Evolutionary conservation across 2,888 invertebrate species (phyloP).

Genomic region (Allacma fusca): DNA sequence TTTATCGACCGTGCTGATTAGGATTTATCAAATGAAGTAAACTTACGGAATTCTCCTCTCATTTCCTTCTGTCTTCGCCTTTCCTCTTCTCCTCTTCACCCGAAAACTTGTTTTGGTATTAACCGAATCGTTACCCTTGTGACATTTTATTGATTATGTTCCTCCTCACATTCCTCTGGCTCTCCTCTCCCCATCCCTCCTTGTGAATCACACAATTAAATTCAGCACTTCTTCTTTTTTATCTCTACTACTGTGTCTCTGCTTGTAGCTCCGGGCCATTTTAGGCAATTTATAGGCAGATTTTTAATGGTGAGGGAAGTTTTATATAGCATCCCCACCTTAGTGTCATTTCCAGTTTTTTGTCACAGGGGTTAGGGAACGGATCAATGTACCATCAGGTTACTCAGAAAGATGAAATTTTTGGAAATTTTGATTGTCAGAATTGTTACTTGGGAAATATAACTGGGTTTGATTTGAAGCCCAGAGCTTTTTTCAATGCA

Average conservation of each 20-base stretch:
- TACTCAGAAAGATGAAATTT: no score
- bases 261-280: background rate
- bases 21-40: conserved; percentile 42
- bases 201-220: conserved; percentile 35
- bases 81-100: conserved; percentile 18
- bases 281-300: no score
- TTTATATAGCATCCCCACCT: no score
- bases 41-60: background rate
- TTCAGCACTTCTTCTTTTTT: conserved; percentile 36
- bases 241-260: conserved; percentile 7
- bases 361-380: no score
- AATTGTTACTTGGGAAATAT: no score
- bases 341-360: no score
- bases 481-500: no score
- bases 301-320: no score
- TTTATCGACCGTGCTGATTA: conserved; percentile 44
- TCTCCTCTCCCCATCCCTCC: background rate
- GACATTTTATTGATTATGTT: conserved; percentile 40
- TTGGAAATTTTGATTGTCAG: no score
- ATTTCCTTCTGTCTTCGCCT: background rate
- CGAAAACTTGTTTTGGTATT: conserved; percentile 35
- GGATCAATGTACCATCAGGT: no score
- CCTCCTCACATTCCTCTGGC: conserved; percentile 30
- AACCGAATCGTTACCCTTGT: conserved; percentile 37
- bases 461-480: no score